Evolutionary conservation across 1,140 invertebrate genomes (phyloP).

Genomic region (Temnothorax longispinosus): DNA sequence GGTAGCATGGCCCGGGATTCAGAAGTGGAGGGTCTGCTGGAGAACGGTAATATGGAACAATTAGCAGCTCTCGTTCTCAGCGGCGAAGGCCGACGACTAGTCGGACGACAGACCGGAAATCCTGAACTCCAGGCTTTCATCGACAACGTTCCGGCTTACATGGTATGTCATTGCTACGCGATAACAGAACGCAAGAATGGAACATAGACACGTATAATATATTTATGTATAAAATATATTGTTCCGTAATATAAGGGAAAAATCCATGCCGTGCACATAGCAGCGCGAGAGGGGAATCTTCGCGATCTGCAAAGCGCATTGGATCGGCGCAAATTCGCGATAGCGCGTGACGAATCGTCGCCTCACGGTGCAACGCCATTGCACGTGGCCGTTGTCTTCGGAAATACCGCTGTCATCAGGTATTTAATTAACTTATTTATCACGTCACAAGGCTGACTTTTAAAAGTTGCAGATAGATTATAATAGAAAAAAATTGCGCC

Average conservation of each 20-base stretch:
- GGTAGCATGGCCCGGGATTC: slow-evolving; percentile 82
- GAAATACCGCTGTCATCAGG: slow-evolving; percentile 89
- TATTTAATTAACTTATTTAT: slow-evolving; percentile 31
- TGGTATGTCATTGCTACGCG: slow-evolving; percentile 87
- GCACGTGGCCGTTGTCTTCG: slow-evolving; percentile 96
- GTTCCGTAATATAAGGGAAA: slow-evolving; percentile 89
- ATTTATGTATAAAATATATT: not conserved
- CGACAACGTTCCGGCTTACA: slow-evolving; percentile 95
- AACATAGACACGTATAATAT: not conserved
- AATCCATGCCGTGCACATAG: slow-evolving; percentile 94
- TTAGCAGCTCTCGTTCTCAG: slow-evolving; percentile 94
- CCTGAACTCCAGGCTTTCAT: slow-evolving; percentile 95
- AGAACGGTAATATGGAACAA: slow-evolving; percentile 94
- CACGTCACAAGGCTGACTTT: too few species aligned
- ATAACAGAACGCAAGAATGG: not conserved
- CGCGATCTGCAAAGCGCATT: slow-evolving; percentile 93
- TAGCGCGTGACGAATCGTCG: slow-evolving; percentile 92
- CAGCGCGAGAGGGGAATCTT: slow-evolving; percentile 94
- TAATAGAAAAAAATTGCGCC: not conserved
- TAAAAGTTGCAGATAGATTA: too few species aligned
- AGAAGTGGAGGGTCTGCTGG: slow-evolving; percentile 88
- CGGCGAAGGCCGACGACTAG: slow-evolving; percentile 92
- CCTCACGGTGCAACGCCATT: slow-evolving; percentile 96
- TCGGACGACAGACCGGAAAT: slow-evolving; percentile 91
- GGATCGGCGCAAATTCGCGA: slow-evolving; percentile 96